Base-by-base conservation (phyloP, 2,797 vertebrate genomes). In the Dendrocincla fuliginosa region DNA sequence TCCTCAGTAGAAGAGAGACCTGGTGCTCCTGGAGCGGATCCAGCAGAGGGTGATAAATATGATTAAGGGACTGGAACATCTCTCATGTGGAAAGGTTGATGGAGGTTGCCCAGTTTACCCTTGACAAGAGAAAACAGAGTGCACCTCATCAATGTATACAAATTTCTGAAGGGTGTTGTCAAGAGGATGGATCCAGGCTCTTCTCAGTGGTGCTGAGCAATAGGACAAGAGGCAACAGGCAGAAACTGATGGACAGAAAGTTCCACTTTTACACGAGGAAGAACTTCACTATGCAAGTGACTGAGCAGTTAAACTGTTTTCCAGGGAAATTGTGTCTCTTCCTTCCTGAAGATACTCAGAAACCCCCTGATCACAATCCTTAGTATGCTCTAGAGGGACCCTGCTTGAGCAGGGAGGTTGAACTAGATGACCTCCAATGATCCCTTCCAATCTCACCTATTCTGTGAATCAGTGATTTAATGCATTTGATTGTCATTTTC, bases 121-220 rank as follows among this genome's bases (percentile, higher is more conserved):
- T 11, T n/a, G 19, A 39, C 28, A 30, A 32, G 55, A 24, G 24
- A 30, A 6, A 28, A 65, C 32, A 4, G 37, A n/a, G 22, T 23
- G 9, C 9, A 59, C 28, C 61, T 52, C 6, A 6, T 2, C 46
- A 5, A 1, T 11, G 11, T 5, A 24, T 11, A 6, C 1, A 19
- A 13, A 35, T 23, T 17, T 15, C 53, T 27, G 6, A 8, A 2
- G 19, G 55, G 10, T 9, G 37, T 23, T 57, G 14, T 2, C 46
- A 39, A 52, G 46, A 23, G 22, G n/a, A 3, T 16, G 28, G 44
- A 32, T 28, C 32, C 60, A 9, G 42, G 9, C 41, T 41, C 60
- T 49, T 41, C 33, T 50, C 19, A 5, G 24, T 4, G 33, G 15
- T 28, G n/a, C 57, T 59, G 20, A n/a, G 20, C 9, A 2, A 2